A percentile compares a stretch with the other conserved stretches of the same genome.
phyloP scores from a whole-genome alignment of 2,888 invertebrate genomes.

The Homarus gammarus region DNA sequence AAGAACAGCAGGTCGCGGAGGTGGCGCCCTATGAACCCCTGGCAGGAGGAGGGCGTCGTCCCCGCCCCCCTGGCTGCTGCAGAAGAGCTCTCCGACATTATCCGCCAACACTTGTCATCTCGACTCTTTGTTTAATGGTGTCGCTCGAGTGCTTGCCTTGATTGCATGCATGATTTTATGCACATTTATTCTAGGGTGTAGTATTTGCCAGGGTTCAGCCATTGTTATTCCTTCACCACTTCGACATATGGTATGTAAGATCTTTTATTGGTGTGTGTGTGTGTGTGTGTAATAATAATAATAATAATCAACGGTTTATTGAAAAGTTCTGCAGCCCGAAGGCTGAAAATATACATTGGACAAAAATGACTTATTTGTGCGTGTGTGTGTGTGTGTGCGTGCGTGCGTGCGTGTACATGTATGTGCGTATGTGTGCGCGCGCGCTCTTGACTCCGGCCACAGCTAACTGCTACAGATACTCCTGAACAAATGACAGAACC shows the following conservation, averaged over 20 bases:
- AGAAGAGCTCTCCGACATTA: neutral
- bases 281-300: neutral
- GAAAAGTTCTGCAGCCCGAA: too few species aligned
- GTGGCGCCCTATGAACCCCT: neutral
- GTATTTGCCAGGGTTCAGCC: neutral
- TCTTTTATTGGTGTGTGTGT: neutral
- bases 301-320: too few species aligned
- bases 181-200: neutral
- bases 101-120: slow-evolving; percentile 13
- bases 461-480: too few species aligned
- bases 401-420: neutral
- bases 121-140: neutral
- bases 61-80: neutral
- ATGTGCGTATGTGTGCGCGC: neutral
- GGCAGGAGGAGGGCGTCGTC: neutral
- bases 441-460: neutral
- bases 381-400: neutral
- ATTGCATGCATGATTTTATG: neutral
- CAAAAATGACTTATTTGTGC: too few species aligned
- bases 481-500: too few species aligned
- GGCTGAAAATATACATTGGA: too few species aligned
- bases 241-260: neutral
- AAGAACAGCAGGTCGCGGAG: too few species aligned
- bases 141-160: neutral
- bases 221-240: neutral